phyloP scores from a whole-genome alignment of 2,113 vertebrate species.

The Rhinolophus ferrumequinum region DNA sequence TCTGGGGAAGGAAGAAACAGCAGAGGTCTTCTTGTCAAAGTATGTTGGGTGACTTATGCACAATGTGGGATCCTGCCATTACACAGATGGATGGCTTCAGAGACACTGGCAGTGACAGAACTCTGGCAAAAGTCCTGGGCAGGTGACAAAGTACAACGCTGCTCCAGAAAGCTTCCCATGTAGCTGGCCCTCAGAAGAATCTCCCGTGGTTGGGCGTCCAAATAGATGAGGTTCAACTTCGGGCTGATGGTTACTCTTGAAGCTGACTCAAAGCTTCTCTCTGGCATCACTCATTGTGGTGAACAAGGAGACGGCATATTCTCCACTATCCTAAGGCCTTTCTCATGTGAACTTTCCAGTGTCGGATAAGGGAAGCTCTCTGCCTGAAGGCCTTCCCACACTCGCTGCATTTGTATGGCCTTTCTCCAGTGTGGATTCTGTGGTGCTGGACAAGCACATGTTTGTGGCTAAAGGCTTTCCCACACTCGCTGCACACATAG shows the following conservation, averaged over 20 bases:
- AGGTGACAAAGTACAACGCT: not conserved
- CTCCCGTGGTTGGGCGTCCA: not conserved
- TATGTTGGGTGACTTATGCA: not conserved
- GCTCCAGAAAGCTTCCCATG: not conserved
- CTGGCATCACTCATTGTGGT: not conserved
- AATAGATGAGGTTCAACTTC: not conserved
- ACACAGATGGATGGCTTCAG: not conserved
- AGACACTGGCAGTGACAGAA: not conserved
- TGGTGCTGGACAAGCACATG: constrained; percentile 68
- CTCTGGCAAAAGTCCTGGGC: not conserved
- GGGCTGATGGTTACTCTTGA: not conserved
- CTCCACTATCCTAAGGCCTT: constrained; percentile 31
- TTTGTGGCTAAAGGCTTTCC: constrained; percentile 77
- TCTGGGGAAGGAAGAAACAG: not conserved
- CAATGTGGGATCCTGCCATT: not conserved
- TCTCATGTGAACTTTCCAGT: constrained; percentile 70
- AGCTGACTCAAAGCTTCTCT: not conserved
- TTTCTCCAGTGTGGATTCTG: constrained; percentile 76
- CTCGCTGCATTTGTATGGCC: constrained; percentile 73
- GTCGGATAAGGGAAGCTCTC: constrained; percentile 69
- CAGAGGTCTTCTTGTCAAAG: not conserved
- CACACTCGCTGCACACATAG: constrained; percentile 72
- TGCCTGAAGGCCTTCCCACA: constrained; percentile 78
- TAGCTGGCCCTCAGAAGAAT: not conserved
- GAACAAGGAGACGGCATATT: not conserved